Evolutionary conservation across 2,797 vertebrate genomes (phyloP).

Genomic region (Synanceia verrucosa): DNA sequence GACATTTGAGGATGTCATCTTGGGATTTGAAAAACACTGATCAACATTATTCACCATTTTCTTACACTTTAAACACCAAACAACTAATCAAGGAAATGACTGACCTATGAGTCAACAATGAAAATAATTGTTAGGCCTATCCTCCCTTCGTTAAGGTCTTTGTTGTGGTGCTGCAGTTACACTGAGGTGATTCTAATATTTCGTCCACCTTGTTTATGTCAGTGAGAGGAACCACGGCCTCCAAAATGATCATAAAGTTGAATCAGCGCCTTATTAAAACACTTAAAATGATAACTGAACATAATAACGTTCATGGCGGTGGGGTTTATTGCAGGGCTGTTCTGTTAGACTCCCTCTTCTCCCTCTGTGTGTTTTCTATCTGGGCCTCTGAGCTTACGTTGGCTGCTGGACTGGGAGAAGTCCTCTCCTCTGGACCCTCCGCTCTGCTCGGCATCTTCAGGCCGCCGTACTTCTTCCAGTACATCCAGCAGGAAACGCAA

Average conservation of each 20-base stretch:
- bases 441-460: slow-evolving; percentile 98
- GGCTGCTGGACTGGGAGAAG: slow-evolving; percentile 87
- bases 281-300: neutral
- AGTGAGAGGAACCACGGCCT: slow-evolving; percentile 2
- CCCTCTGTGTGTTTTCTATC: neutral
- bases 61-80: too few relatives aligned
- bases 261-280: slow-evolving; percentile 18
- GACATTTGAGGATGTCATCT: too few relatives aligned
- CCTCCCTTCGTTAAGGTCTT: neutral
- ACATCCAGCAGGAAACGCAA: slow-evolving; percentile 97
- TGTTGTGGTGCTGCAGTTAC: neutral
- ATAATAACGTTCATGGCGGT: neutral
- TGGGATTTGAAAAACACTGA: too few relatives aligned
- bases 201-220: neutral
- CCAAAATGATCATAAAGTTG: slow-evolving; percentile 4
- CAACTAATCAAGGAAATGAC: too few relatives aligned
- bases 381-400: slow-evolving; percentile 76
- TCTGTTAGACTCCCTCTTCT: neutral
- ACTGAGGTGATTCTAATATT: neutral
- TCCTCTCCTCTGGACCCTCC: slow-evolving; percentile 90
- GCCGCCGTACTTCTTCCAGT: slow-evolving; percentile 99
- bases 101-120: too few relatives aligned
- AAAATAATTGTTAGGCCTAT: neutral
- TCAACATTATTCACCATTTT: too few relatives aligned
- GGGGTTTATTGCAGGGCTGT: neutral